These are phyloP conservation scores for Podilymbus podiceps DNA, from an alignment of 2,113 vertebrate species.

Conservation along the genomic window DNA sequence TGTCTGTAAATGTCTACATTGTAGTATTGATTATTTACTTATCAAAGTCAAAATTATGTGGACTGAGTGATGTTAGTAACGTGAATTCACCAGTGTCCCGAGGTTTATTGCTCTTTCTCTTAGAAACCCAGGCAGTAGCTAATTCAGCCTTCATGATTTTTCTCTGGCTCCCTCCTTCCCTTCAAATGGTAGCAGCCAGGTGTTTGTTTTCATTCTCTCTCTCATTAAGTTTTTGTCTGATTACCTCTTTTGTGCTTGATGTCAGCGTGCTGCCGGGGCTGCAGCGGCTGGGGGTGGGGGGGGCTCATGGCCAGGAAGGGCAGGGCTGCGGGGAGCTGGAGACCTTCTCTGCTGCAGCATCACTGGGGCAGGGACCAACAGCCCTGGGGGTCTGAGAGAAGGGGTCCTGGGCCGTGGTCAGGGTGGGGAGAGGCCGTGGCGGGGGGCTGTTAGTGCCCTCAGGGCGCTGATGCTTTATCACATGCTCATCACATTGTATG, in stretches of 20 bases:
- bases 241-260: neutral
- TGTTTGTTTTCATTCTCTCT: neutral
- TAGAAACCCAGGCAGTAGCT: neutral
- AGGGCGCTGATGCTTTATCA: neutral
- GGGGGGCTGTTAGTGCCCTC: neutral
- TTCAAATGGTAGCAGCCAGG: neutral
- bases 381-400: neutral
- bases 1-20: neutral
- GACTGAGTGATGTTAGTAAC: neutral
- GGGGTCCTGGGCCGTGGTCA: neutral
- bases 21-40: neutral
- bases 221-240: neutral
- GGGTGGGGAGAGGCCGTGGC: fast-evolving
- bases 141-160: neutral
- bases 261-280: neutral
- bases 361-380: fast-evolving
- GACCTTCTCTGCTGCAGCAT: fast-evolving
- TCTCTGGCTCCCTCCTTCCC: neutral
- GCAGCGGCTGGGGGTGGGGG: fast-evolving
- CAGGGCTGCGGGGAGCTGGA: neutral
- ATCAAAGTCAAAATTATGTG: neutral
- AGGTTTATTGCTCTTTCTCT: neutral
- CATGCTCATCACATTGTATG: neutral
- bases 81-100: neutral
- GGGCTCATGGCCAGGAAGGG: fast-evolving